Evolutionary conservation across 2,797 vertebrate genomes (phyloP), one percentile per base, ranked within the genome.

Genomic region (Propithecus deckenii): DNA sequence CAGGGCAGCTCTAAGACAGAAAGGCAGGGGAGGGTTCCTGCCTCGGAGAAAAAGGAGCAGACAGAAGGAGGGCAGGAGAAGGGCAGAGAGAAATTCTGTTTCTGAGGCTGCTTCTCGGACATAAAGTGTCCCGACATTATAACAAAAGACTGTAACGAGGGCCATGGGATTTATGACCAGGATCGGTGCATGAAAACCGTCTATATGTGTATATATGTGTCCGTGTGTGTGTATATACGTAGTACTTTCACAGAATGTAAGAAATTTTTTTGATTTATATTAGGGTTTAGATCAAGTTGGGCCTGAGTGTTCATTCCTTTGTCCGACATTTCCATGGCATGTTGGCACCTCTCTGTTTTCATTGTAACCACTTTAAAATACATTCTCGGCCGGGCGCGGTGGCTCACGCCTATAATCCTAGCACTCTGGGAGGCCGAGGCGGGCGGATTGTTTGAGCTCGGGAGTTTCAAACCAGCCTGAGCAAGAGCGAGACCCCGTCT

Each of bases 211-310:
- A 25, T 35, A 5, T 35, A 67, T 67, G 25, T 8, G 12, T 43
- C 0, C 7, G 5, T 14, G 18, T 55, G 18, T 20, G 6, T 55
- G 7, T 32, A 5, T 63, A 4, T n/a, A 17, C n/a, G 17, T n/a
- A 17, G 32, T 63, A 63, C n/a, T 65, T n/a, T 65, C 61, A 32
- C 14, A 65, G 65, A 35, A 67, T 35, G 32, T 67, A 8, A 55
- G 12, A 13, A 63, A 9, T 30, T 41, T 78, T 88, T 65, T 79
- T 86, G 25, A 55, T 32, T n/a, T 71, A 7, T 2, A 18, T 35
- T 35, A 67, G 48, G 5, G 10, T 78, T 52, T 23, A 78, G 30
- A 7, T 48, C 14, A 6, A 23, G 11, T 6, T 2, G 10, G 13
- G 41, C 5, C 67, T 48, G 52, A 50, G 0, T 57, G 67, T 69